phyloP scores from a whole-genome alignment of 2,888 invertebrate species.

The Agrochola lychnidis region DNA sequence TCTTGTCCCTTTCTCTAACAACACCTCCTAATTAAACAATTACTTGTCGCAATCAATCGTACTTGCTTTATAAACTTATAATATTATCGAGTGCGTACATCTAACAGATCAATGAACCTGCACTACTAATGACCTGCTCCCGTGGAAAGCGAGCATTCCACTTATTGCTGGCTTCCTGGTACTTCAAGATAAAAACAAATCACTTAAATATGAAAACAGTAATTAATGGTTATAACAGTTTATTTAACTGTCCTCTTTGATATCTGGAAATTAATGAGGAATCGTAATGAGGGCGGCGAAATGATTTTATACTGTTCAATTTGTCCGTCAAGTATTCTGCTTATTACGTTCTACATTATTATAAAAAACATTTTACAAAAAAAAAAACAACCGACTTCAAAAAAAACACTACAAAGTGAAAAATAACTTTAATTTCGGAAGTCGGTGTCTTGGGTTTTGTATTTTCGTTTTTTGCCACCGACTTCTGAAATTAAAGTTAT shows the following conservation, averaged over 20 bases:
- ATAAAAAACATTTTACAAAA: no score
- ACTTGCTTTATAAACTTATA: background rate
- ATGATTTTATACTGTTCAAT: conserved; percentile 1
- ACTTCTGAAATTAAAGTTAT: no score
- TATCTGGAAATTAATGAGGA: conserved; percentile 24
- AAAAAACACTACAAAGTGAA: no score
- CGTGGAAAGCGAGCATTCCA: conserved; percentile 66
- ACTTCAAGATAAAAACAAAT: conserved; percentile 36
- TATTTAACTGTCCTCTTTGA: background rate
- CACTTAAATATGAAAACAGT: conserved; percentile 7
- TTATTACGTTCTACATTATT: background rate
- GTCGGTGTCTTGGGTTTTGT: no score
- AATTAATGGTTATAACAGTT: background rate
- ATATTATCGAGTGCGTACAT: conserved; percentile 1
- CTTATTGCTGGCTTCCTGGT: conserved; percentile 41
- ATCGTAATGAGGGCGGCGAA: conserved; percentile 8
- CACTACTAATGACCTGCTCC: conserved; percentile 61
- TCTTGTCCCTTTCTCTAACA: background rate
- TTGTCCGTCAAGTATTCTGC: background rate
- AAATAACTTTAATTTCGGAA: no score
- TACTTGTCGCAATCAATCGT: background rate
- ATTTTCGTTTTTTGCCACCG: no score
- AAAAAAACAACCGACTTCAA: no score
- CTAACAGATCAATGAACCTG: conserved; percentile 28
- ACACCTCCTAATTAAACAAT: background rate